Conservation (phyloP, 2,888 invertebrate genomes). For the Bhutanitis thaidina region DNA sequence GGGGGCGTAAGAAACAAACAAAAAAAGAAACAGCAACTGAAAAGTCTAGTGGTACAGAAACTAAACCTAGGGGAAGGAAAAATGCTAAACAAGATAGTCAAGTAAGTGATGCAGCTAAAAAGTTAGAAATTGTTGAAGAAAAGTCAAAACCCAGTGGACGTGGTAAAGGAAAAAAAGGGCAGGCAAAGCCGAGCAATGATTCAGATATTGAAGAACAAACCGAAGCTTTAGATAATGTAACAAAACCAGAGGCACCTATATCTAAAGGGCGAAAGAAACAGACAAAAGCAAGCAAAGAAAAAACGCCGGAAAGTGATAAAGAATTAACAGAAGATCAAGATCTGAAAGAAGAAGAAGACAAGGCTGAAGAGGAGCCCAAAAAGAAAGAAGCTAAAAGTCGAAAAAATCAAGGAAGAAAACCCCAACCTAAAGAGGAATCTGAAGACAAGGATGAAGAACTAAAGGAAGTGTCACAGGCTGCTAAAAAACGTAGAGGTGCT, state of each 20-base stretch:
- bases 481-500: constrained; percentile 50
- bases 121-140: constrained; percentile 38
- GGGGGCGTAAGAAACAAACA: constrained; percentile 53
- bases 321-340: constrained; percentile 40
- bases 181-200: constrained; percentile 37
- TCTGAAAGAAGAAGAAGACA: constrained; percentile 37
- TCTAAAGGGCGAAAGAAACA: constrained; percentile 38
- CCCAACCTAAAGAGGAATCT: constrained; percentile 46
- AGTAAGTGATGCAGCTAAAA: constrained; percentile 32
- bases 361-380: constrained; percentile 45
- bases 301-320: constrained; percentile 38
- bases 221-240: constrained; percentile 41
- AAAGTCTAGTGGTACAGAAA: constrained; percentile 16
- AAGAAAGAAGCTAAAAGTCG: constrained; percentile 56
- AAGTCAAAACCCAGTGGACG: constrained; percentile 56
- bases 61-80: constrained; percentile 49
- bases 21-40: constrained; percentile 47
- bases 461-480: constrained; percentile 34
- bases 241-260: constrained; percentile 38
- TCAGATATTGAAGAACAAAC: constrained; percentile 41
- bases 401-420: constrained; percentile 54
- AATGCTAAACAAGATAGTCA: constrained; percentile 40
- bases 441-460: constrained; percentile 42
- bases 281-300: constrained; percentile 40
- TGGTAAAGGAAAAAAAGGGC: constrained; percentile 33